A percentile compares a stretch with the other conserved stretches of the same genome.
These are phyloP conservation scores for Pagrus major DNA, from an alignment of 2,113 vertebrate genomes.

Conservation along the genomic window DNA sequence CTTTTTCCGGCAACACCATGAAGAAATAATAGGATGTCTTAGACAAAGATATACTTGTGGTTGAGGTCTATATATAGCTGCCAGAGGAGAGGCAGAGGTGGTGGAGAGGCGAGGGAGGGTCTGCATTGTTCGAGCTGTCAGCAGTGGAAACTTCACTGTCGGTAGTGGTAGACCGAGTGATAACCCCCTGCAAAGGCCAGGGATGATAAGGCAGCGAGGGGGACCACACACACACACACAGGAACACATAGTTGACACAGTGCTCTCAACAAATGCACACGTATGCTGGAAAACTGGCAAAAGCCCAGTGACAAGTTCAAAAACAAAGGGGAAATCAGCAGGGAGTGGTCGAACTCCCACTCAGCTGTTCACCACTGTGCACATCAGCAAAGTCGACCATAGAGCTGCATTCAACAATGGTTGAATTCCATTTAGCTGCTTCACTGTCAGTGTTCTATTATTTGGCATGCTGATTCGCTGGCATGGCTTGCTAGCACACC, in stretches of 20 bases:
- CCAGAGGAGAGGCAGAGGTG: conserved; percentile 26
- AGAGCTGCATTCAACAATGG: neutral
- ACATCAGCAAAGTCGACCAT: conserved; percentile 3
- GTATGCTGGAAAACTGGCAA: conserved; percentile 58
- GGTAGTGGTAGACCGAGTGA: conserved; percentile 57
- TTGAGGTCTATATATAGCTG: conserved; percentile 62
- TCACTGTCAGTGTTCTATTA: neutral
- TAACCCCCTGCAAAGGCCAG: conserved; percentile 60
- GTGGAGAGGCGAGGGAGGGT: conserved; percentile 49
- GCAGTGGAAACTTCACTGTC: conserved; percentile 73
- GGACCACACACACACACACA: conserved; percentile 34
- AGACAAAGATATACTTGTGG: conserved; percentile 67
- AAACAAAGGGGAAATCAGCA: conserved; percentile 46
- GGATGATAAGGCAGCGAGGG: conserved; percentile 54
- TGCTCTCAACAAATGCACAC: neutral
- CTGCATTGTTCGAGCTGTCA: conserved; percentile 71
- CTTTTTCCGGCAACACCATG: conserved; percentile 14
- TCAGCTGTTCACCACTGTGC: neutral
- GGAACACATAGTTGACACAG: neutral
- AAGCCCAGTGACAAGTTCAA: conserved; percentile 37
- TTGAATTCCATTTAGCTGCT: neutral
- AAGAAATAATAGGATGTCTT: conserved; percentile 61
- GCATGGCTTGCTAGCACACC: neutral
- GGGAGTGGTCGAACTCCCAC: conserved; percentile 50
- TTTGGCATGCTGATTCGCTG: neutral